These are phyloP conservation scores for Papilio helenus DNA, from an alignment of 1,140 invertebrate genomes.

Conservation along the genomic window DNA sequence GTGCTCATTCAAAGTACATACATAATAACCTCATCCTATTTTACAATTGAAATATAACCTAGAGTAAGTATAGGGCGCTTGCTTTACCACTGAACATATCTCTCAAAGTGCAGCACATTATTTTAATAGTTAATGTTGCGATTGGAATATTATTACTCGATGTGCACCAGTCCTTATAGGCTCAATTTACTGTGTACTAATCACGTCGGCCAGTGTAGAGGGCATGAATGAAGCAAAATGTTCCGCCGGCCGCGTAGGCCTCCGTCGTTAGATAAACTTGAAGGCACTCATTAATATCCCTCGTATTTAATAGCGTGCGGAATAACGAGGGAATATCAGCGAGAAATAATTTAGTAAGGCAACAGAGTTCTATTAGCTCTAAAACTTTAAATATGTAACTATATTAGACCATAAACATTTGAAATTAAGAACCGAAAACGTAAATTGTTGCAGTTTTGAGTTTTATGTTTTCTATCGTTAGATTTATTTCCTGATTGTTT, in stretches of 20 bases:
- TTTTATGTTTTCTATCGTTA: background rate
- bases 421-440: background rate
- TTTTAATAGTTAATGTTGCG: background rate
- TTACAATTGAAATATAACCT: background rate
- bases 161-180: conserved; percentile 10
- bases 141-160: background rate
- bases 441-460: background rate
- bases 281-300: conserved; percentile 33
- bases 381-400: background rate
- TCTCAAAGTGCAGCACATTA: background rate
- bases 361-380: background rate
- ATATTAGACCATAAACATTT: background rate
- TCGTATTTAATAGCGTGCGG: conserved; percentile 31
- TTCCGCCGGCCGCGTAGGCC: conserved; percentile 18
- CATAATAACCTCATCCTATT: background rate
- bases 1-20: too few species aligned
- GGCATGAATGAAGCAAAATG: conserved; percentile 33
- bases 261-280: conserved; percentile 36
- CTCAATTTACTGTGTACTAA: conserved; percentile 26
- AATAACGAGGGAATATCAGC: conserved; percentile 28
- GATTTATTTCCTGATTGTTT: background rate
- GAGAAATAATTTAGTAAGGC: conserved; percentile 18
- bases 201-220: conserved; percentile 21
- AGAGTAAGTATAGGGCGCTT: background rate
- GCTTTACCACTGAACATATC: background rate